Evolutionary conservation across 2,888 invertebrate species (phyloP).

Genomic region (Sinotaia quadrata): DNA sequence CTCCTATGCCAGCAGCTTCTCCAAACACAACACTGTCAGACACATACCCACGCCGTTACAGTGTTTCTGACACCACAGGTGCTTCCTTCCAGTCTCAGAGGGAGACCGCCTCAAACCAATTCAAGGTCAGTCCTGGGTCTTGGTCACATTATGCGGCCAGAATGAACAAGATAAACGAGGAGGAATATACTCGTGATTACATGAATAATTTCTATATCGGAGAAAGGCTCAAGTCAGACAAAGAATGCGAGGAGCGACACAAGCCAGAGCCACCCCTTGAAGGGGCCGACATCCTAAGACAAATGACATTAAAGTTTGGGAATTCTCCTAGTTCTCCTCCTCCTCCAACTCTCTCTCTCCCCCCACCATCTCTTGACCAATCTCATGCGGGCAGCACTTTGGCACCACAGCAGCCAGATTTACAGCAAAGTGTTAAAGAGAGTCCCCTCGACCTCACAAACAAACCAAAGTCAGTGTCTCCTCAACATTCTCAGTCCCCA

Average conservation of each 20-base stretch:
- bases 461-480: slow-evolving; percentile 54
- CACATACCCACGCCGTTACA: slow-evolving; percentile 8
- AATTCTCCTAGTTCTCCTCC: slow-evolving; percentile 49
- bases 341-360: slow-evolving; percentile 60
- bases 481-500: slow-evolving; percentile 19
- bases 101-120: neutral
- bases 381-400: slow-evolving; percentile 40
- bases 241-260: neutral
- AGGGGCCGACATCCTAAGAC: slow-evolving; percentile 58
- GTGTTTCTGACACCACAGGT: neutral
- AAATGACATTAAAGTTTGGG: slow-evolving; percentile 66
- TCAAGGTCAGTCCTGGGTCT: neutral
- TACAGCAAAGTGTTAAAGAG: slow-evolving; percentile 44
- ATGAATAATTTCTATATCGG: no score
- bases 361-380: slow-evolving; percentile 37
- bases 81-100: neutral
- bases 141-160: neutral
- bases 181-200: neutral
- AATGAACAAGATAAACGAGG: neutral
- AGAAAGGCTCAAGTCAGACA: neutral
- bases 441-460: slow-evolving; percentile 63
- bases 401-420: slow-evolving; percentile 56
- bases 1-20: neutral
- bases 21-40: neutral
- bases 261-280: slow-evolving; percentile 30